A percentile compares a stretch with the other conserved stretches of the same genome.
Conservation (phyloP, 2,113 vertebrate genomes). For the Dermatemys mawii region DNA sequence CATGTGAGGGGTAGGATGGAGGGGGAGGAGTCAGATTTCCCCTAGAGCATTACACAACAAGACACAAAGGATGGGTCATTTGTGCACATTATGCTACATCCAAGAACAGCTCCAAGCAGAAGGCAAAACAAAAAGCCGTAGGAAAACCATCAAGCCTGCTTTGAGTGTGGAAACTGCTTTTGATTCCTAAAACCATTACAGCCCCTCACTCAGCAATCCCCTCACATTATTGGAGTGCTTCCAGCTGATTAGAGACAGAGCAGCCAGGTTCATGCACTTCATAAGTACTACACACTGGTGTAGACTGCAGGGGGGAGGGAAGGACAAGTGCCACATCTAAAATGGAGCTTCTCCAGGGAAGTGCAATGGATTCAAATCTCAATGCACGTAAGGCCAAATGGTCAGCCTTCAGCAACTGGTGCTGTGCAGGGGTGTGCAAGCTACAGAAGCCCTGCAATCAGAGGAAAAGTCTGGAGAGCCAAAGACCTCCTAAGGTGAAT, state of each 20-base stretch:
- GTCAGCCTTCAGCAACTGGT: background rate
- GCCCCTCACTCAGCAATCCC: background rate
- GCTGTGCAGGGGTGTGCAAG: background rate
- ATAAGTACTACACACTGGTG: background rate
- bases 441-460: background rate
- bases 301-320: background rate
- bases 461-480: background rate
- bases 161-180: slow-evolving; percentile 28
- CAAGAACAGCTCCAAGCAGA: background rate
- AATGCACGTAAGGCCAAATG: fast-evolving
- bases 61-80: background rate
- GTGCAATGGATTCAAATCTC: background rate
- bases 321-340: background rate
- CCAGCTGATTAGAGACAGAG: slow-evolving; percentile 16
- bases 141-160: background rate
- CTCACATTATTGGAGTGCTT: slow-evolving; percentile 10
- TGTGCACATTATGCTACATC: background rate
- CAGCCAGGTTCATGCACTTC: background rate
- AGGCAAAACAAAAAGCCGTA: slow-evolving; percentile 53
- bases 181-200: slow-evolving; percentile 59
- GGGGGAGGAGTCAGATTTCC: background rate
- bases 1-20: background rate
- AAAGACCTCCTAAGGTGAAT: background rate
- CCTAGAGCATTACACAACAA: background rate
- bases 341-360: background rate